A percentile compares a stretch with the other conserved stretches of the same genome.
These are phyloP conservation scores for Passer montanus DNA, from an alignment of 2,113 vertebrate genomes.

Conservation along the genomic window DNA sequence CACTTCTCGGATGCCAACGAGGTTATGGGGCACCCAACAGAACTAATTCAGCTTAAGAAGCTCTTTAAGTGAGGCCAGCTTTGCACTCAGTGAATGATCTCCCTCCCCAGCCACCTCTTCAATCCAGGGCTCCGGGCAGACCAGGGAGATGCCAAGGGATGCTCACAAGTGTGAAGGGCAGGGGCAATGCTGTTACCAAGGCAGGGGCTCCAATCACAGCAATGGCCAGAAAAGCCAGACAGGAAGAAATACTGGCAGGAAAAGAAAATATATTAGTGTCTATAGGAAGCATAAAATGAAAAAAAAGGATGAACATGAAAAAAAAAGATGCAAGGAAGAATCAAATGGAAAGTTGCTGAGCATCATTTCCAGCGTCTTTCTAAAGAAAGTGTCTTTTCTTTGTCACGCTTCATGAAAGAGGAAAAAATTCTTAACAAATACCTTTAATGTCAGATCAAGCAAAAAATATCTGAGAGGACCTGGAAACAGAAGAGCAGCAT, in stretches of 20 bases:
- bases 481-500: not conserved
- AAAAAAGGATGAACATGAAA: not conserved
- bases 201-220: not conserved
- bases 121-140: not conserved
- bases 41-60: not conserved
- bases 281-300: not conserved
- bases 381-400: not conserved
- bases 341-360: not conserved
- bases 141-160: not conserved
- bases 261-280: not conserved
- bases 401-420: not conserved
- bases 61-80: not conserved
- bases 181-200: not conserved
- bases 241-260: not conserved
- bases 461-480: not conserved
- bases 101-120: not conserved
- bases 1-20: not conserved
- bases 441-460: slow-evolving; percentile 29
- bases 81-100: not conserved
- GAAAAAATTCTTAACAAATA: not conserved
- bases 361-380: not conserved
- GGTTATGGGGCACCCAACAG: not conserved
- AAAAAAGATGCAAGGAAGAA: not conserved
- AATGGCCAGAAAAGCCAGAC: rapidly evolving
- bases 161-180: not conserved